These are phyloP conservation scores for Brachystomella parvula DNA, from an alignment of 1,140 invertebrate species.

Conservation along the genomic window DNA sequence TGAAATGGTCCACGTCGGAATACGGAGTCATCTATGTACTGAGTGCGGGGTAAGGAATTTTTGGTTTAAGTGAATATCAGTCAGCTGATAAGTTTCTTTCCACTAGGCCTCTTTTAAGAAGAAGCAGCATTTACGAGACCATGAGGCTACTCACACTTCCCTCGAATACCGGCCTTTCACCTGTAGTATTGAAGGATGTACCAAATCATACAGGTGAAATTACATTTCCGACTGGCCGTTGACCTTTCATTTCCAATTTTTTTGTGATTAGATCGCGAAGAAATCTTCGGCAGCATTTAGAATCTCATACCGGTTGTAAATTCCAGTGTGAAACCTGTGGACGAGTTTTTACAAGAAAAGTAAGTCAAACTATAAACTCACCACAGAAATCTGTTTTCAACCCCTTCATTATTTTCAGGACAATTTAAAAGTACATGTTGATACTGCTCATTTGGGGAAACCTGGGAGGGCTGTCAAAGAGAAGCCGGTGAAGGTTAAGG, in stretches of 20 bases:
- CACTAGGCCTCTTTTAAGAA: neutral
- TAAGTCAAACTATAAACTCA: neutral
- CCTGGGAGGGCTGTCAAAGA: neutral
- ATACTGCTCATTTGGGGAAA: neutral
- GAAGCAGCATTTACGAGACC: constrained; percentile 1
- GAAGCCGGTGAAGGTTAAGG: neutral
- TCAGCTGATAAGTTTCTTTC: neutral
- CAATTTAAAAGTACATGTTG: constrained; percentile 5
- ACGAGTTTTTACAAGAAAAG: constrained; percentile 2
- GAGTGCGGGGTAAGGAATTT: neutral
- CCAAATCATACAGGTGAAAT: neutral
- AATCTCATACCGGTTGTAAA: neutral
- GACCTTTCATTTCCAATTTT: too few relatives aligned
- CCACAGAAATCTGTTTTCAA: neutral
- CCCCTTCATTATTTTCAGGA: neutral
- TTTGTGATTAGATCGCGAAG: neutral
- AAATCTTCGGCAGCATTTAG: constrained; percentile 3
- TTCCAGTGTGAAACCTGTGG: constrained; percentile 7
- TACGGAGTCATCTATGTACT: neutral
- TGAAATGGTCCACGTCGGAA: constrained; percentile 6
- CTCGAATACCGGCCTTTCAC: neutral
- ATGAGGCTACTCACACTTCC: neutral
- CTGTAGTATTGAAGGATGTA: neutral
- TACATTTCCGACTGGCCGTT: too few relatives aligned
- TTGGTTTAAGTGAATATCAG: too few relatives aligned